These are phyloP conservation scores for Daktulosphaira vitifoliae DNA, from an alignment of 1,140 invertebrate genomes.

Conservation along the genomic window DNA sequence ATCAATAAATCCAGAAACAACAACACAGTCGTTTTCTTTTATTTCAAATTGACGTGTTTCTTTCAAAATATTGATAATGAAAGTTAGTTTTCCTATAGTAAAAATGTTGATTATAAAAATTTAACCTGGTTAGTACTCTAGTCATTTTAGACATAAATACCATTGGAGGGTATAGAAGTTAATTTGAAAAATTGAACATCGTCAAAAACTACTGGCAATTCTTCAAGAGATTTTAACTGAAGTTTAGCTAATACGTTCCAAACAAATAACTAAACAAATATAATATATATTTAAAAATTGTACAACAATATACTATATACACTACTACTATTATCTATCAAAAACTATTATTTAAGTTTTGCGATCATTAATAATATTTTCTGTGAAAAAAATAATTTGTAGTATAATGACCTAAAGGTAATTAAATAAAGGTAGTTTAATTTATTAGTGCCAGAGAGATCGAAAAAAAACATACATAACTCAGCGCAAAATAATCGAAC, in stretches of 20 bases:
- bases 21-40: background rate
- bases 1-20: slow-evolving; percentile 21
- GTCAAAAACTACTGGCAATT: slow-evolving; percentile 14
- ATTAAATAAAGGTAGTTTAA: no score
- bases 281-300: no score
- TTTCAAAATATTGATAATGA: slow-evolving; percentile 11
- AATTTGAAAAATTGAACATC: slow-evolving; percentile 23
- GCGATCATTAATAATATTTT: no score
- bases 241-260: slow-evolving; percentile 31
- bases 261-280: slow-evolving; percentile 10
- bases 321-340: no score
- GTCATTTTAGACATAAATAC: background rate
- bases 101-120: background rate
- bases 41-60: slow-evolving; percentile 27
- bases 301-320: no score
- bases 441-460: no score
- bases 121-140: background rate
- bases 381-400: no score
- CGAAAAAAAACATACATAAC: no score
- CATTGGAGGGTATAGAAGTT: background rate
- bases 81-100: slow-evolving; percentile 12
- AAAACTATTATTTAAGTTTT: no score
- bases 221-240: background rate
- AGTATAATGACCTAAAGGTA: no score
- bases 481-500: no score